Evolutionary conservation across 2,113 vertebrate species (phyloP), one percentile per base, ranked within the genome.

Genomic region (Cynopterus brachyotis): DNA sequence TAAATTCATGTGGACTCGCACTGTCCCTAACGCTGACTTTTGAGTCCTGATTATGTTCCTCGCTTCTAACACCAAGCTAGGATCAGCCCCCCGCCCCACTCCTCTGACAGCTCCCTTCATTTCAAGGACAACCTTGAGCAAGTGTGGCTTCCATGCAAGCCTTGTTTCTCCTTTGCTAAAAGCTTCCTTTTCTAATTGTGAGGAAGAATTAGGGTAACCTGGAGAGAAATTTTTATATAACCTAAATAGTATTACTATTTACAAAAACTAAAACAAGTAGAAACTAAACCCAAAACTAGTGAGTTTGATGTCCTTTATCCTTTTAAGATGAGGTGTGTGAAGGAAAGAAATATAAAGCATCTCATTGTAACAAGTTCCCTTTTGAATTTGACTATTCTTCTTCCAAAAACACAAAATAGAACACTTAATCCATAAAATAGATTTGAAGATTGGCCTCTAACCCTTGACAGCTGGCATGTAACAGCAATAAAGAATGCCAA

Each of bases 351-450:
- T 6, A 9, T 0, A 75, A 82, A 86, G 42, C 50, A 69, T 35
- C 19, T 80, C 32, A 47, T 10, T 85, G 12, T 72, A 88, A 95
- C 35, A 75, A 85, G 7, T n/a, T 59, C 42, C n/a, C 11, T 26
- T 19, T 0, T 40, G 69, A 42, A 32, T 62, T 32, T 22, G 26
- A 47, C 26, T 24, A 66, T 64, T 92, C 42, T 47, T 67, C 47
- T 69, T 94, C 76, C 83, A 90, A 92, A 89, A 57, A 88, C 47
- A 94, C 64, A 76, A 92, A 84, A 73, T 15, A 62, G 24, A 80
- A 75, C 26, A 53, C 91, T 85, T 87, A 78, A 87, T 86, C 89
- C 75, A 60, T 79, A 92, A 95, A 92, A 53, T 2, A 82, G 75
- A 60, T 81, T 85, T 95, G 79, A 90, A 89, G 73, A 87, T 24